A percentile compares a stretch with the other conserved stretches of the same genome.
phyloP scores from a whole-genome alignment of 1,140 invertebrate species.

The Sogatella furcifera region DNA sequence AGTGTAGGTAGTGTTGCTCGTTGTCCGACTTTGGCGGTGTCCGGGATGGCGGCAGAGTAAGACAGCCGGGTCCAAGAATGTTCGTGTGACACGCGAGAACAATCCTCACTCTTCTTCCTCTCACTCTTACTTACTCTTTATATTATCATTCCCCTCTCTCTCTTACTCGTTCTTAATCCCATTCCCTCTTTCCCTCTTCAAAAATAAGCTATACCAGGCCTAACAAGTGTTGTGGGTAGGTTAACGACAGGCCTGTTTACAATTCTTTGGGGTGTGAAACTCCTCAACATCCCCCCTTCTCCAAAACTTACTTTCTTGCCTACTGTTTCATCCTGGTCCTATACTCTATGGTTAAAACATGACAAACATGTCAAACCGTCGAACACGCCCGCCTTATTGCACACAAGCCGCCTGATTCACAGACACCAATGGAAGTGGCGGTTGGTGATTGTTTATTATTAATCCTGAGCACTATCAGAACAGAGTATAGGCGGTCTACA shows the following conservation, averaged over 20 bases:
- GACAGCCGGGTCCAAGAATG: background rate
- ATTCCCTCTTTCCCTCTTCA: too few species aligned
- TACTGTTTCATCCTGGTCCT: background rate
- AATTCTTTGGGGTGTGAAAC: background rate
- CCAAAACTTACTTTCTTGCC: background rate
- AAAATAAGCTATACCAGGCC: background rate
- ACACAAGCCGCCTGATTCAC: too few species aligned
- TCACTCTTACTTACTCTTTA: too few species aligned
- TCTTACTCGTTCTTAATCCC: too few species aligned
- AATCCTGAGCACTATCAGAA: too few species aligned
- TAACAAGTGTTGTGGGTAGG: slow-evolving; percentile 1
- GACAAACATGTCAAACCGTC: background rate
- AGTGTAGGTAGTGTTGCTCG: too few species aligned
- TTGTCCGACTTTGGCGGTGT: too few species aligned
- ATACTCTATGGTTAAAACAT: background rate
- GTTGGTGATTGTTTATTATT: too few species aligned
- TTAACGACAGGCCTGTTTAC: slow-evolving; percentile 1
- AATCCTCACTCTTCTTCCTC: too few species aligned
- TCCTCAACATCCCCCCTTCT: background rate
- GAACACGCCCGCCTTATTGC: background rate
- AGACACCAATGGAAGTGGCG: too few species aligned
- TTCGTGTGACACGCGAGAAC: background rate
- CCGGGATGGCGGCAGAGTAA: background rate
- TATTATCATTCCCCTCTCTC: too few species aligned
- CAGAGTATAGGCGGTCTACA: too few species aligned